A percentile compares a stretch with the other conserved stretches of the same genome.
Conservation (phyloP, 2,797 vertebrate species). For the Phoxinus dragarum region DNA sequence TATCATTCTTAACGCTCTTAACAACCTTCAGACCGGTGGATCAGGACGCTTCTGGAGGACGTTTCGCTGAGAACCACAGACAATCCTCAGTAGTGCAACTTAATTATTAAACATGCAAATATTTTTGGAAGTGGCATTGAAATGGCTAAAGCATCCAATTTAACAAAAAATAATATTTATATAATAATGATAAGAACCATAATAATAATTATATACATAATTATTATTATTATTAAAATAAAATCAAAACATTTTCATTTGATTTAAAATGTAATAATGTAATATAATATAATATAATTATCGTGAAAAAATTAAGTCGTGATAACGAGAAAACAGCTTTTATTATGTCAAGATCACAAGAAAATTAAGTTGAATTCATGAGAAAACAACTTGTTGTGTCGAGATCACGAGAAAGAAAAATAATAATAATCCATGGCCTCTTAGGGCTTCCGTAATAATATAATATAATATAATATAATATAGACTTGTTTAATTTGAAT, state of each 20-base stretch:
- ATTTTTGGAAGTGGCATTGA: neutral
- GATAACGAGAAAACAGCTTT: too few species aligned
- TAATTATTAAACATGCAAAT: neutral
- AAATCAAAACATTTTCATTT: neutral
- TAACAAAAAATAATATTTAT: neutral
- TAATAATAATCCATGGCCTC: too few species aligned
- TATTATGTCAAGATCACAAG: too few species aligned
- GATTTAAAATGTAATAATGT: neutral
- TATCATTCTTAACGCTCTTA: slow-evolving; percentile 47
- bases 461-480: too few species aligned
- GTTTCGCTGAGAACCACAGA: slow-evolving; percentile 21
- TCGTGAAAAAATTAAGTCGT: too few species aligned
- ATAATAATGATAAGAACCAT: neutral
- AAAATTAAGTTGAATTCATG: too few species aligned
- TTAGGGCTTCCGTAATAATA: too few species aligned
- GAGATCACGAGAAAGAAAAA: too few species aligned
- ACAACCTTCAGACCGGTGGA: slow-evolving; percentile 21
- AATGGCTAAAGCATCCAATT: neutral
- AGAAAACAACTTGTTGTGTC: too few species aligned
- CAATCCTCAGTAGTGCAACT: slow-evolving; percentile 17
- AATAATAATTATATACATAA: neutral
- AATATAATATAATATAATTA: too few species aligned
- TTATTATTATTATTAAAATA: neutral
- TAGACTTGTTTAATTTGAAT: too few species aligned
- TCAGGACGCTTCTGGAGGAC: slow-evolving; percentile 25